Evolutionary conservation across 2,797 vertebrate genomes (phyloP), one percentile per base, ranked within the genome.

Genomic region (Smutsia temminckii): DNA sequence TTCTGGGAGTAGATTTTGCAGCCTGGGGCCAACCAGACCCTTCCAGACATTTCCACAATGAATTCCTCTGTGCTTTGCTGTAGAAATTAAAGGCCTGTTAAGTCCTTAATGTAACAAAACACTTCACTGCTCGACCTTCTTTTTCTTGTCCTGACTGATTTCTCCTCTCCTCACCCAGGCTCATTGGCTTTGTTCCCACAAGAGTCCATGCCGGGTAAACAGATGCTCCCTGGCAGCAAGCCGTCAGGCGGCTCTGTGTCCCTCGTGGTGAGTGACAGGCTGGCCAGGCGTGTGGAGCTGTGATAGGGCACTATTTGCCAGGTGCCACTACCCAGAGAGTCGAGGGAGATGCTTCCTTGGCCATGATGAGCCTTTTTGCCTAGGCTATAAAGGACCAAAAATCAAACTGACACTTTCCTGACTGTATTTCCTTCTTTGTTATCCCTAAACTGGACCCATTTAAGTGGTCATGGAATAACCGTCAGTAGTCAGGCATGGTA

Each of bases 171-270:
- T 93, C 66, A 63, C 64, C 78, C 89, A 68, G 88, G 74, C 90
- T 85, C 37, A 0, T 14, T 97, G 96, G 96, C 97, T 94, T 86
- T 78, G 84, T 91, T 95, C 96, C 96, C 95, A 68, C 79, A 88
- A 86, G 86, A 80, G 40, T 34, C 37, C 72, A 14, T 88, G 96
- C 96, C 97, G 97, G 95, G 86, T 90, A 57, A 93, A 75, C 97
- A 98, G 96, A 97, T 96, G 97, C 93, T 96, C 95, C 93, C 94
- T 94, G 95, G 96, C 95, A 72, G 71, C 69, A 71, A 17, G 89
- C 95, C 96, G 0, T 55, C 91, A 32, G 92, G 86, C 83, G 66
- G 93, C 86, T 78, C 84, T 81, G 77, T 89, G 93, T 89, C 74
- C 80, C 89, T 53, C 1, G 1, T 32, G n/a, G 90, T 86, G 95